Conservation (phyloP, 2,797 vertebrate species). For the Amblyraja radiata region DNA sequence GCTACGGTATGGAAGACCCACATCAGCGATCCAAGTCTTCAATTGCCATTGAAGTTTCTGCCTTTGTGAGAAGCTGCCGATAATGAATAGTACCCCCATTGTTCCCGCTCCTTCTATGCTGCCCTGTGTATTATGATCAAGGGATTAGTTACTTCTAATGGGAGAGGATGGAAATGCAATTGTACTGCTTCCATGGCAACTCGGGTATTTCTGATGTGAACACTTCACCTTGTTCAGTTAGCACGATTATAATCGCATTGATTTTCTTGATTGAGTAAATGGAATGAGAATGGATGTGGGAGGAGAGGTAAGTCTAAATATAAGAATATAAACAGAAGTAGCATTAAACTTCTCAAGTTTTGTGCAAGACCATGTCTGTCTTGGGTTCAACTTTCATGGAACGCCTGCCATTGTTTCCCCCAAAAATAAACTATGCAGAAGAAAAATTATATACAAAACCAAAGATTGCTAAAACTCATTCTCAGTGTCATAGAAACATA, state of each 20-base stretch:
- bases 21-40: not conserved
- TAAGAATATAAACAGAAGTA: not conserved
- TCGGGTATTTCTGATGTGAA: not conserved
- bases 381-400: too few relatives aligned
- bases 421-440: too few relatives aligned
- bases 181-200: not conserved
- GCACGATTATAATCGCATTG: not conserved
- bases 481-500: too few relatives aligned
- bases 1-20: too few relatives aligned
- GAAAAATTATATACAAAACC: too few relatives aligned
- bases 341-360: too few relatives aligned
- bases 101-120: not conserved
- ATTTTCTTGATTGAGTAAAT: not conserved
- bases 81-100: not conserved
- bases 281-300: not conserved
- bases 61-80: not conserved
- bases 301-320: too few relatives aligned
- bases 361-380: too few relatives aligned
- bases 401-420: too few relatives aligned
- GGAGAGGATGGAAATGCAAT: not conserved
- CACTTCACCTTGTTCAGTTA: not conserved
- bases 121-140: not conserved
- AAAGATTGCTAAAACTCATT: too few relatives aligned
- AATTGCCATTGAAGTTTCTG: not conserved
- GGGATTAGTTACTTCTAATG: not conserved